These are phyloP conservation scores for Caenorhabditis sp. DNA, from an alignment of 2,888 invertebrate species.

Conservation along the genomic window DNA sequence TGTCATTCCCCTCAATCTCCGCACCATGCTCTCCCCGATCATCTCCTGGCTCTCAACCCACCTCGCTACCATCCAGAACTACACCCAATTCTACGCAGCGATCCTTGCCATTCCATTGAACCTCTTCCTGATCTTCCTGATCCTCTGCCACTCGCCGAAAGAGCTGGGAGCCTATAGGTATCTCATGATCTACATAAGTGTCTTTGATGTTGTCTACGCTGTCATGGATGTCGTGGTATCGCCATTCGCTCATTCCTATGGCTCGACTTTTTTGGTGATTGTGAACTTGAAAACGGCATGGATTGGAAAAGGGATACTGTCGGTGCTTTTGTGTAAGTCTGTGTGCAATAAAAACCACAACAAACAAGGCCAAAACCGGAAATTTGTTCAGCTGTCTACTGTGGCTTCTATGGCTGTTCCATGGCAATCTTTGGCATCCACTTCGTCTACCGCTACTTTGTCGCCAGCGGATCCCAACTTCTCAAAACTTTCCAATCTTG, in stretches of 20 bases:
- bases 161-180: conserved; percentile 32
- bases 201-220: conserved; percentile 23
- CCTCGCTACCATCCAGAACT: conserved; percentile 4
- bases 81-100: conserved; percentile 3
- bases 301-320: neutral
- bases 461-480: conserved; percentile 21
- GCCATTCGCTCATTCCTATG: conserved; percentile 37
- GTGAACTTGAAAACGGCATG: conserved; percentile 29
- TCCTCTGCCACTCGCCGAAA: conserved; percentile 35
- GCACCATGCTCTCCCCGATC: neutral
- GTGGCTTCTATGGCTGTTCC: conserved; percentile 36
- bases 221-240: conserved; percentile 28
- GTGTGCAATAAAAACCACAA: neutral
- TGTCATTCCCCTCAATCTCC: too few species aligned
- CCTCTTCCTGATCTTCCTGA: conserved; percentile 25
- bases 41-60: conserved; percentile 1
- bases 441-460: conserved; percentile 38
- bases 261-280: conserved; percentile 35
- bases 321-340: conserved; percentile 28
- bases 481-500: conserved; percentile 24
- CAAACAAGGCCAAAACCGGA: too few species aligned
- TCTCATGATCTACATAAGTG: conserved; percentile 37
- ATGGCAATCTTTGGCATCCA: conserved; percentile 46
- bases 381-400: conserved; percentile 26
- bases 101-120: conserved; percentile 16